Percentiles rank a stretch among this genome's conserved stretches.
Evolutionary conservation across 2,797 vertebrate genomes (phyloP).

Genomic region (Betta splendens): DNA sequence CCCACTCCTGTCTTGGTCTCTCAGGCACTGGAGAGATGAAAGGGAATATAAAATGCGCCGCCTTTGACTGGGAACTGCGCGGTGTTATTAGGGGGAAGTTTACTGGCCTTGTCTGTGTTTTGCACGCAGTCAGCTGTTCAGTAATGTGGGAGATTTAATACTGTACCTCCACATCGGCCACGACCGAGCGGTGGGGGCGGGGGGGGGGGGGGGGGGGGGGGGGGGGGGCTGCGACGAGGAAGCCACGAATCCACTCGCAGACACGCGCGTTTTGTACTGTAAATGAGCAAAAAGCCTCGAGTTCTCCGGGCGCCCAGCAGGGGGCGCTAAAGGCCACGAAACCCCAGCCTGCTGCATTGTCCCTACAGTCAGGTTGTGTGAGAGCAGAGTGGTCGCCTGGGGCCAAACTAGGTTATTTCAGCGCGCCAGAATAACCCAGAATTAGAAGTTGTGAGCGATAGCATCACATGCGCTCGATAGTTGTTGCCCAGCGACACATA

Average conservation of each 20-base stretch:
- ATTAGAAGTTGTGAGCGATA: slow-evolving; percentile 28
- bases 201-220: no score
- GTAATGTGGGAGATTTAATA: slow-evolving; percentile 16
- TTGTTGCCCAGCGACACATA: neutral
- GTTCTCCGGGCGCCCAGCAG: slow-evolving; percentile 43
- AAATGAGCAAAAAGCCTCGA: no score
- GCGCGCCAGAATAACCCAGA: slow-evolving; percentile 60
- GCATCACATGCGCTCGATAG: slow-evolving; percentile 16
- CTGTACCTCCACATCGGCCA: slow-evolving; percentile 23
- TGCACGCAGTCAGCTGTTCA: slow-evolving; percentile 58
- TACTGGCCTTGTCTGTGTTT: slow-evolving; percentile 64
- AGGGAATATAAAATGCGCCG: slow-evolving; percentile 75
- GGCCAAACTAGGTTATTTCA: slow-evolving; percentile 68
- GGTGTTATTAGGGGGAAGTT: slow-evolving; percentile 68
- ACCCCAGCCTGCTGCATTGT: slow-evolving; percentile 6
- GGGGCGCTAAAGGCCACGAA: slow-evolving; percentile 57
- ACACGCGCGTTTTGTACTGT: slow-evolving; percentile 7
- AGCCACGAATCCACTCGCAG: neutral
- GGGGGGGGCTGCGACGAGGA: slow-evolving; percentile 7
- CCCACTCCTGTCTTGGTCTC: slow-evolving; percentile 75
- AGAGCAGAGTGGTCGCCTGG: slow-evolving; percentile 37
- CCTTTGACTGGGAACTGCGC: slow-evolving; percentile 69
- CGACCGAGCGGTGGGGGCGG: slow-evolving; percentile 2
- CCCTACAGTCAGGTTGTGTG: slow-evolving; percentile 52
- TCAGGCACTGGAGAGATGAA: slow-evolving; percentile 77